Evolutionary conservation across 2,797 vertebrate species (phyloP).

Genomic region (Phoebastria nigripes): DNA sequence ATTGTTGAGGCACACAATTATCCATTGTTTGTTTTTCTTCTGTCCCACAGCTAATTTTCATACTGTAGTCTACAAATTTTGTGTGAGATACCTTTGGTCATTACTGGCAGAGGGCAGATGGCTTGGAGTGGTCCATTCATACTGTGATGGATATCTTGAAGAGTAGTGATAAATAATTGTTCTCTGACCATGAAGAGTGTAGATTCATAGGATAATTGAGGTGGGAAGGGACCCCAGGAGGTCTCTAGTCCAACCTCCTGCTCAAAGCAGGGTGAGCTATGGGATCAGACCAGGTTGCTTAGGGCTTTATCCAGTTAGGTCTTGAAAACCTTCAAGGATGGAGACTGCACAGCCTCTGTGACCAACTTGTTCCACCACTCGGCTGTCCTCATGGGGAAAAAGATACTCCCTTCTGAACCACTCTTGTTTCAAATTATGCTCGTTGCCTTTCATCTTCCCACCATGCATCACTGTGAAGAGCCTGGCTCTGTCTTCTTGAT

Average conservation of each 20-base stretch:
- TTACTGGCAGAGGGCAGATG: background rate
- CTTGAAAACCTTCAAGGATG: background rate
- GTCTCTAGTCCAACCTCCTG: background rate
- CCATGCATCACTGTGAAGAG: background rate
- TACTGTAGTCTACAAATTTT: background rate
- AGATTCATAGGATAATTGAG: background rate
- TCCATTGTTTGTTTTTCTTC: background rate
- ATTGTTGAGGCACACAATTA: background rate
- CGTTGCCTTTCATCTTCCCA: background rate
- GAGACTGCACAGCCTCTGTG: background rate
- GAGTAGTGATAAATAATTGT: background rate
- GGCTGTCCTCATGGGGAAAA: background rate
- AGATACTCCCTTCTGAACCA: background rate
- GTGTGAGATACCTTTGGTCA: background rate
- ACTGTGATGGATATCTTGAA: background rate
- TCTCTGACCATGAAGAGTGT: background rate
- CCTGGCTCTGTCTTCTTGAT: background rate
- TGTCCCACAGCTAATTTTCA: background rate
- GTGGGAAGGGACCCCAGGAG: background rate
- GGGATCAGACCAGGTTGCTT: background rate
- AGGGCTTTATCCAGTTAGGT: background rate
- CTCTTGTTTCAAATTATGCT: background rate
- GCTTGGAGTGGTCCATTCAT: background rate
- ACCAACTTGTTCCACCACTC: background rate
- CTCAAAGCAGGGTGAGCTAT: background rate